Evolutionary conservation across 1,140 invertebrate genomes (phyloP).

Genomic region (Trichomalopsis sarcophagae): DNA sequence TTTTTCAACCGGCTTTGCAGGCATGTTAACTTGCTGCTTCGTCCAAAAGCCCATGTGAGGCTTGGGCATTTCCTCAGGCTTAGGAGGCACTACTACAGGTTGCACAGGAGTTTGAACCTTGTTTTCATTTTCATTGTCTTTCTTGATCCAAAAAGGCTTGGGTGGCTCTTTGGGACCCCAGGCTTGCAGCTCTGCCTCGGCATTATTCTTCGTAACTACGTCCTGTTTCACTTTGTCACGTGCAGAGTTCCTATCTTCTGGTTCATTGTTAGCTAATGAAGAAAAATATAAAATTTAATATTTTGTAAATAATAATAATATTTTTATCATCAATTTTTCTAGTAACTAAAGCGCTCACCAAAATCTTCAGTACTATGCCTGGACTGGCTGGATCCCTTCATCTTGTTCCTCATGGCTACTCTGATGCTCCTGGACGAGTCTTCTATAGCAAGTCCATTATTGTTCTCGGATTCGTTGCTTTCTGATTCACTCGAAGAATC

Average conservation of each 20-base stretch:
- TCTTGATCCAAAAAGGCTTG: constrained; percentile 73
- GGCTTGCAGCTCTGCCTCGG: constrained; percentile 64
- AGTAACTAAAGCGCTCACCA: background rate
- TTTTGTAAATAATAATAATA: background rate
- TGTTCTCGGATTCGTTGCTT: constrained; percentile 67
- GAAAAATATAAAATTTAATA: background rate
- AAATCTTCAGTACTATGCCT: constrained; percentile 1
- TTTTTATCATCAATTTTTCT: background rate
- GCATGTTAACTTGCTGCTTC: constrained; percentile 73
- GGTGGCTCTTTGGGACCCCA: constrained; percentile 73
- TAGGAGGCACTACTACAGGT: constrained; percentile 59
- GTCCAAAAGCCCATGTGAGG: constrained; percentile 75
- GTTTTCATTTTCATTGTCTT: constrained; percentile 72
- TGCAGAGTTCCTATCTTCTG: constrained; percentile 68
- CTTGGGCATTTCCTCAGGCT: constrained; percentile 73
- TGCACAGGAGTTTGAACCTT: constrained; percentile 27
- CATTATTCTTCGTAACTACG: constrained; percentile 63
- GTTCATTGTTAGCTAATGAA: constrained; percentile 16
- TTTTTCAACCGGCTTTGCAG: constrained; percentile 66
- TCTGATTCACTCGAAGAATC: constrained; percentile 74
- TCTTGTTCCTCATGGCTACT: constrained; percentile 82
- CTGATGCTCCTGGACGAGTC: constrained; percentile 79
- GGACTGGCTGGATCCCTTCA: constrained; percentile 69
- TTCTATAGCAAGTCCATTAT: constrained; percentile 6
- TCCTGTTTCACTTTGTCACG: constrained; percentile 72